phyloP scores from a whole-genome alignment of 2,888 invertebrate species.

The Strigamia maritima region DNA sequence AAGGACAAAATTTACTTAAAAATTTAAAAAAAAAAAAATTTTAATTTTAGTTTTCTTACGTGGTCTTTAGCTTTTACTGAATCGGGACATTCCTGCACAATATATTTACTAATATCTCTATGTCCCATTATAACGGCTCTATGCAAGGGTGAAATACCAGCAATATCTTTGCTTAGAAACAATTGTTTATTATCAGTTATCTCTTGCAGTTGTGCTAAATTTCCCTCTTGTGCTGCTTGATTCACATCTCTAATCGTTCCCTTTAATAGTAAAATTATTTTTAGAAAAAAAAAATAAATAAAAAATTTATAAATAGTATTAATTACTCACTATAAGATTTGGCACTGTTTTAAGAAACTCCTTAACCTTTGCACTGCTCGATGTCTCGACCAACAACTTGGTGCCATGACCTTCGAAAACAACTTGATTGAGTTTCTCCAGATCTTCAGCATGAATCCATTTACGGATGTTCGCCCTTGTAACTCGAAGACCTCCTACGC shows the following conservation, averaged over 20 bases:
- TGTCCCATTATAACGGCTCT: conserved; percentile 84
- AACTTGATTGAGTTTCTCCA: conserved; percentile 78
- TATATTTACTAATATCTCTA: conserved; percentile 69
- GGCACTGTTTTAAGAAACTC: conserved; percentile 90
- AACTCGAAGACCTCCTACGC: conserved; percentile 52
- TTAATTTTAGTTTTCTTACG: conserved; percentile 43
- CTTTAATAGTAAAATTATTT: conserved; percentile 54
- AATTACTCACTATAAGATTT: conserved; percentile 74
- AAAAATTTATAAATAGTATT: no score
- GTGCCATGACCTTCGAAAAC: conserved; percentile 88
- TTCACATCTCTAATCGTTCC: conserved; percentile 79
- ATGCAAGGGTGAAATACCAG: conserved; percentile 81
- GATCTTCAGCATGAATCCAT: conserved; percentile 91
- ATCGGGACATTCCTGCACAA: conserved; percentile 66
- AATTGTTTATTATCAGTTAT: conserved; percentile 57
- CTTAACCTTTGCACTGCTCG: conserved; percentile 76
- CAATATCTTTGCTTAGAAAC: conserved; percentile 70
- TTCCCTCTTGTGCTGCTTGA: conserved; percentile 70
- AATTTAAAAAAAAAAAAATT: not conserved
- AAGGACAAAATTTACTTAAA: not conserved
- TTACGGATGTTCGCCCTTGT: conserved; percentile 86
- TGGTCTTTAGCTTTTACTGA: conserved; percentile 69
- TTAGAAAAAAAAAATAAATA: not conserved
- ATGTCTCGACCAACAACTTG: conserved; percentile 75
- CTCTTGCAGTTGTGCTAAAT: conserved; percentile 65